Base-by-base conservation (phyloP, 2,888 invertebrate genomes). In the Xestoiulus laeticollis region DNA sequence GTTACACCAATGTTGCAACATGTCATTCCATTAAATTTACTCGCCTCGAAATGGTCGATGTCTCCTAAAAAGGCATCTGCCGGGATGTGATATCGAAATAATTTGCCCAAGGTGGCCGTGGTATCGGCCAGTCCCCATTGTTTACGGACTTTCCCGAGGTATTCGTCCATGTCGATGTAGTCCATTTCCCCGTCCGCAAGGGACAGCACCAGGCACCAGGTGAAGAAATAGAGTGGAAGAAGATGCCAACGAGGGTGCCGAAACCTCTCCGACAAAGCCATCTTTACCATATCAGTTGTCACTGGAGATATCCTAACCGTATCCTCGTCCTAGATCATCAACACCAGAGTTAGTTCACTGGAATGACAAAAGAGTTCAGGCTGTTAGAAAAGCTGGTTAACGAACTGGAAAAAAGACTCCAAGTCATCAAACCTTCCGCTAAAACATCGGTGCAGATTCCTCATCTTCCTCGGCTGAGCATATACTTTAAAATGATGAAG, bases 31-130 rank as follows among this genome's bases (percentile, higher is more conserved):
- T 12, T 4, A 48, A 48, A 4, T 10, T 48, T 48, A 16, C 48
- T 90, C 92, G 96, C 96, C 94, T 95, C 95, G 92, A 95, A 96
- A 91, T 93, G 93, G 91, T 94, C 92, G 85, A 95, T 94, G 90
- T 93, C 93, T 89, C 95, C 95, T 87, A 94, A 93, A 92, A 95
- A 95, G 32, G 95, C 95, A 92, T 95, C 94, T 90, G 94, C 94
- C 26, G 96, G 95, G 90, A 96, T 94, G 90, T 94, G 94, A 92
- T 95, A 94, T 89, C 94, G 94, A 92, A 96, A 96, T 89, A 95
- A 93, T 91, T 94, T 95, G 85, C 96, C 96, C 30, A 95, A 94
- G 89, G 94, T 93, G 90, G 95, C 95, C 90, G 94, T 94, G 89
- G 94, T 93, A 91, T 95, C 95, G 87, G 95, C 94, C 89, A 95